phyloP scores from a whole-genome alignment of 2,888 invertebrate species.

The Dynastes hyllus region DNA sequence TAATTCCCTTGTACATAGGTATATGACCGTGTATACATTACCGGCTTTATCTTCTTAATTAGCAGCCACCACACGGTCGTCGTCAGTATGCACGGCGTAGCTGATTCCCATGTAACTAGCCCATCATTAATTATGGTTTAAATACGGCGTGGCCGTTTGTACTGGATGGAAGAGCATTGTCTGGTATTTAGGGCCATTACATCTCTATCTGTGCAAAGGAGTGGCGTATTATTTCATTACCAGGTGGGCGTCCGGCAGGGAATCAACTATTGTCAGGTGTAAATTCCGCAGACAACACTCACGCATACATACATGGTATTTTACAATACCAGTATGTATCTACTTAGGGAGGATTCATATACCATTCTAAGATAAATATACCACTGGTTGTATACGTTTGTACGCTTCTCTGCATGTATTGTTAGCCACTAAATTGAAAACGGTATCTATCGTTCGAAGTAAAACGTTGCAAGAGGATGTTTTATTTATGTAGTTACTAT shows the following conservation, averaged over 20 bases:
- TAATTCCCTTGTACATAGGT: not conserved
- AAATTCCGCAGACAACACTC: slow-evolving; percentile 64
- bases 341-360: slow-evolving; percentile 19
- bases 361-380: slow-evolving; percentile 37
- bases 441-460: slow-evolving; percentile 20
- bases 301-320: slow-evolving; percentile 34
- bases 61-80: slow-evolving; percentile 39
- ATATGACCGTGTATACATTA: slow-evolving; percentile 29
- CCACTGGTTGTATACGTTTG: slow-evolving; percentile 1
- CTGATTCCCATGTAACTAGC: slow-evolving; percentile 51
- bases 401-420: too few species aligned
- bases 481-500: not conserved
- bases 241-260: slow-evolving; percentile 67
- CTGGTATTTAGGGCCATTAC: slow-evolving; percentile 69
- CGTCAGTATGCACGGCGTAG: slow-evolving; percentile 9
- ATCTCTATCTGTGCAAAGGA: slow-evolving; percentile 70
- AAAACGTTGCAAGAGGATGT: not conserved
- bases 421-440: slow-evolving; percentile 30
- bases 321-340: slow-evolving; percentile 10
- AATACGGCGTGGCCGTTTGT: slow-evolving; percentile 61
- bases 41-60: slow-evolving; percentile 51
- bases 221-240: slow-evolving; percentile 71
- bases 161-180: slow-evolving; percentile 55
- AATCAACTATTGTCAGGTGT: slow-evolving; percentile 70
- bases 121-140: slow-evolving; percentile 61